Conservation (phyloP, 1,140 invertebrate genomes). For the Pseudomyrmex pallidus region DNA sequence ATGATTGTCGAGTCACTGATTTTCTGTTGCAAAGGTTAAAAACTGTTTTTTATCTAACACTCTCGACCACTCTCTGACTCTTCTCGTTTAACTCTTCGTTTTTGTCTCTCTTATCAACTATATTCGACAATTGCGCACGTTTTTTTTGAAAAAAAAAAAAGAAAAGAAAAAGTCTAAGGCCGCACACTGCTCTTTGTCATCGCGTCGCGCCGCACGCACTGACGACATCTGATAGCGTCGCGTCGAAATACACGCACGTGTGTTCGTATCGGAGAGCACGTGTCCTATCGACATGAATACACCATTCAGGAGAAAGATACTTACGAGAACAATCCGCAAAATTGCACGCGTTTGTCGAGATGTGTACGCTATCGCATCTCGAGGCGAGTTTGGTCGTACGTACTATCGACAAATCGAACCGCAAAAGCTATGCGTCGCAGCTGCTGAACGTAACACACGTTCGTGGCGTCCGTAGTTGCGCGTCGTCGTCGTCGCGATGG, state of each 20-base stretch:
- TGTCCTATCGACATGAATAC: background rate
- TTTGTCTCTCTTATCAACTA: background rate
- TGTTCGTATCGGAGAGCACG: background rate
- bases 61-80: background rate
- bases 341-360: background rate
- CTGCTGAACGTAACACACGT: too few relatives aligned
- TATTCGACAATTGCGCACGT: too few relatives aligned
- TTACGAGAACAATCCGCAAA: background rate
- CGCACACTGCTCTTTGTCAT: background rate
- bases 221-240: too few relatives aligned
- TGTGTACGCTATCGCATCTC: background rate
- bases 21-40: too few relatives aligned
- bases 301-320: background rate
- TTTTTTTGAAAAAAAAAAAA: too few relatives aligned
- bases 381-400: background rate
- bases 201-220: background rate
- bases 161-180: background rate
- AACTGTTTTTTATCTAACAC: background rate
- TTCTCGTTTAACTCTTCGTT: background rate
- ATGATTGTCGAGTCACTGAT: too few relatives aligned
- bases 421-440: background rate
- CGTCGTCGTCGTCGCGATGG: background rate
- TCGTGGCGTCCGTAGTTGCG: too few relatives aligned
- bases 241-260: background rate
- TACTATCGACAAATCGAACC: too few relatives aligned